Base-by-base conservation (phyloP, 2,888 invertebrate genomes). In the Andricus quercusramuli region DNA sequence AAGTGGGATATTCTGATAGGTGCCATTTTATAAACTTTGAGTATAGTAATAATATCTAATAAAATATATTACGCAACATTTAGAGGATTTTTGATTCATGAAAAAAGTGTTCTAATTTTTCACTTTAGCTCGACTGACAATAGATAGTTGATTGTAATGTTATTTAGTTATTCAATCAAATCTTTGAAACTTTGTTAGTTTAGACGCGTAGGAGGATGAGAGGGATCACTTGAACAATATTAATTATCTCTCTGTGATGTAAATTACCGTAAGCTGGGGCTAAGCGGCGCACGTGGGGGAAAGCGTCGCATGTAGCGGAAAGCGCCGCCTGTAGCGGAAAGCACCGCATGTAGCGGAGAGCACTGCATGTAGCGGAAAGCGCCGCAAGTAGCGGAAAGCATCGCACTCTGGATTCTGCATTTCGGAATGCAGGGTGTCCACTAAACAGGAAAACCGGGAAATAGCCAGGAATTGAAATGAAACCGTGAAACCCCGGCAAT, bases 31-130 rank as follows among this genome's bases (percentile, higher is more conserved):
- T 70, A 51, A 70, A 70, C 9, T 47, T 29, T 70, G 47, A 70
- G 29, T 70, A 70, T 25, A 29, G n/a, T n/a, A n/a, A 70, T 51
- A 51, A 25, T 70, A 70, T 70, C 20, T 70, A 51, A 70, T 70
- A 47, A 25, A 44, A 3, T 47, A 25, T 68, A 47, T 25, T 68
- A 41, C 41, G n/a, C n/a, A 67, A 67, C 20, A 25, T 70, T 47
- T 47, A 29, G 11, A 51, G 15, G 22, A 47, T 20, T 20, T 44
- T 25, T 13, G 44, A 47, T 22, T 44, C 6, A 68, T 44, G 22
- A 68, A 44, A 47, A 17, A 25, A 41, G 6, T 70, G 17, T 70
- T 20, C 29, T 47, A 70, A 70, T 47, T 70, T 70, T 70, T 9
- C 47, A 17, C 17, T 47, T 25, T 70, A 70, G 47, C 22, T 25